Base-by-base conservation (phyloP, 2,888 invertebrate genomes). In the Hypercompe scribonia region DNA sequence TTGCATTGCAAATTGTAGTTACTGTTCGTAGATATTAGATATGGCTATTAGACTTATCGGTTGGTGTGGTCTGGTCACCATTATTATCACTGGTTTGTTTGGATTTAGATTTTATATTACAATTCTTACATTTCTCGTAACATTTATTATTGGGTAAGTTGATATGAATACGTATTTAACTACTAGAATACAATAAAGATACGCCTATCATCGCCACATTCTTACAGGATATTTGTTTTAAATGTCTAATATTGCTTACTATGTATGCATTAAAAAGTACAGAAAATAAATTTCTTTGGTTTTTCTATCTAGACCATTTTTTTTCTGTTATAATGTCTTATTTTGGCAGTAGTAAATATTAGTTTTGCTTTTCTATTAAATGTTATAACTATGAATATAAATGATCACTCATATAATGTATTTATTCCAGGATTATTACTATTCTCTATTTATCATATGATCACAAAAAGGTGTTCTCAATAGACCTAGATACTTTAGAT, bases 71-170 rank as follows among this genome's bases (percentile, higher is more conserved):
- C 89, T 95, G 70, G 88, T 94, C 78, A 93, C 95, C 39, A 88
- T 95, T 69, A 92, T 94, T 76, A 81, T 91, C 61, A 92, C 93
- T 78, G 93, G 95, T 71, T 88, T 95, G 80, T 89, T 94, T 83
- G 95, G 95, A 70, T 90, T 95, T 78, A 91, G 93, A 72, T 87
- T 91, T 79, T 95, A 94, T 85, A 80, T 95, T 76, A 90, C 91
- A 75, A 83, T 95, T 82, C 83, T 95, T 79, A 89, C 90, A 68
- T 91, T 95, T 88, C 81, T 93, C 58, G 84, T 91, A 79, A 93
- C 94, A n/a, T 95, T 95, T 89, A 72, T 94, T 64, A 78, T 92
- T 83, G 95, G 95, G 95, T 95, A 88, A 94, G 94, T 90, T 75
- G 76, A 75, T 81, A 75, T 72, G 81, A 71, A 73, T 70, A 70